A percentile compares a stretch with the other conserved stretches of the same genome.
Evolutionary conservation across 2,888 invertebrate genomes (phyloP).

Genomic region (Campaea margaritaria): DNA sequence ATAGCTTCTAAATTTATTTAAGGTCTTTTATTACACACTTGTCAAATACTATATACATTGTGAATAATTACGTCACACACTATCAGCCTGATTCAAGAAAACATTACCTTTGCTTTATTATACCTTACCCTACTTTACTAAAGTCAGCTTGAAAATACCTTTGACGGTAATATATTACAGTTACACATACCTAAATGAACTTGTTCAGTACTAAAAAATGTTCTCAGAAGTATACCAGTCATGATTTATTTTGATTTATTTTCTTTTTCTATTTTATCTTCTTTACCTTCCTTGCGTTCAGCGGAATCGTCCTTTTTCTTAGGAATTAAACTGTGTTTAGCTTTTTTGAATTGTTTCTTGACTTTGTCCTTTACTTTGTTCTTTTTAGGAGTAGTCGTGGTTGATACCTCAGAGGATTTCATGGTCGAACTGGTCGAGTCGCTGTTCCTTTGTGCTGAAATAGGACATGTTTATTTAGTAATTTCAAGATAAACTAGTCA

Average conservation of each 20-base stretch:
- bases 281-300: constrained; percentile 56
- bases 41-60: too few relatives aligned
- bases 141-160: background rate
- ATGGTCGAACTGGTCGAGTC: constrained; percentile 75
- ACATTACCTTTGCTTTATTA: too few relatives aligned
- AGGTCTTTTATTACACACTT: too few relatives aligned
- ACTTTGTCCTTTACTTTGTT: constrained; percentile 81
- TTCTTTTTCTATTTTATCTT: constrained; percentile 58
- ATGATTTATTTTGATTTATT: constrained; percentile 63
- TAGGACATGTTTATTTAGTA: constrained; percentile 6
- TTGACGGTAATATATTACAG: background rate
- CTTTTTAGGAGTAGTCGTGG: constrained; percentile 71
- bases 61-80: too few relatives aligned
- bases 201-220: background rate
- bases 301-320: constrained; percentile 74
- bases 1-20: too few relatives aligned
- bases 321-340: constrained; percentile 73
- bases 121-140: too few relatives aligned
- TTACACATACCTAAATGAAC: background rate
- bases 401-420: constrained; percentile 69
- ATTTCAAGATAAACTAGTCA: background rate
- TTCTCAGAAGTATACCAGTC: background rate
- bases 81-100: too few relatives aligned
- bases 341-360: constrained; percentile 80
- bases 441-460: constrained; percentile 79